phyloP scores from a whole-genome alignment of 2,797 vertebrate species.

The Hemibagrus guttatus region DNA sequence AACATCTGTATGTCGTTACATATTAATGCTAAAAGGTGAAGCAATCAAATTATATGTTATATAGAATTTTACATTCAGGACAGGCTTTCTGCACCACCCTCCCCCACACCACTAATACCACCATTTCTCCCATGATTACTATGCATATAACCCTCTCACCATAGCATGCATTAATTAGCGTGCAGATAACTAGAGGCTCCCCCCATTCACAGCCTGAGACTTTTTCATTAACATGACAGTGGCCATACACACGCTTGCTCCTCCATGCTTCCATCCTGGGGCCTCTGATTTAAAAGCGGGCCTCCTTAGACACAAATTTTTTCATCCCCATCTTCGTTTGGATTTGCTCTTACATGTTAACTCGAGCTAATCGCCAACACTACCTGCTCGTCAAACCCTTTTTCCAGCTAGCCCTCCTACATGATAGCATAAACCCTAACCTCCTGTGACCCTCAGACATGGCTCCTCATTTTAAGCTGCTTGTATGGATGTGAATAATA shows the following conservation, averaged over 20 bases:
- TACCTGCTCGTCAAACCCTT: slow-evolving; percentile 68
- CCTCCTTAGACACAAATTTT: slow-evolving; percentile 72
- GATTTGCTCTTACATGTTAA: slow-evolving; percentile 62
- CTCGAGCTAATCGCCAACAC: slow-evolving; percentile 73
- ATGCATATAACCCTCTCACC: slow-evolving; percentile 59
- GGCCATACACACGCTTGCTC: slow-evolving; percentile 65
- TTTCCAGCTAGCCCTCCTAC: slow-evolving; percentile 65
- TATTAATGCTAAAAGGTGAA: slow-evolving; percentile 20
- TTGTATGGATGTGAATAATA: slow-evolving; percentile 34
- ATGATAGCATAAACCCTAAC: slow-evolving; percentile 67
- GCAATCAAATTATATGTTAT: not conserved
- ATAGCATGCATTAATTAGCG: slow-evolving; percentile 78
- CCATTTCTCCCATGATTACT: slow-evolving; percentile 57
- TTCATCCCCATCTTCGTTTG: slow-evolving; percentile 67
- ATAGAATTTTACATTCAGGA: slow-evolving; percentile 12
- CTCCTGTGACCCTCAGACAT: slow-evolving; percentile 61
- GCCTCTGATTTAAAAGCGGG: slow-evolving; percentile 78
- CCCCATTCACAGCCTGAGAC: slow-evolving; percentile 76
- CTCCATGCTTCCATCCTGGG: slow-evolving; percentile 68
- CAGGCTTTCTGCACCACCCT: slow-evolving; percentile 25
- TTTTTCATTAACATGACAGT: slow-evolving; percentile 82
- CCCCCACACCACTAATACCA: slow-evolving; percentile 60
- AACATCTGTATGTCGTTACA: not conserved
- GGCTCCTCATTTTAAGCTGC: slow-evolving; percentile 44
- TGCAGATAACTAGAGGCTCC: slow-evolving; percentile 75